Conservation (phyloP, 2,113 vertebrate genomes). For the Merops nubicus region DNA sequence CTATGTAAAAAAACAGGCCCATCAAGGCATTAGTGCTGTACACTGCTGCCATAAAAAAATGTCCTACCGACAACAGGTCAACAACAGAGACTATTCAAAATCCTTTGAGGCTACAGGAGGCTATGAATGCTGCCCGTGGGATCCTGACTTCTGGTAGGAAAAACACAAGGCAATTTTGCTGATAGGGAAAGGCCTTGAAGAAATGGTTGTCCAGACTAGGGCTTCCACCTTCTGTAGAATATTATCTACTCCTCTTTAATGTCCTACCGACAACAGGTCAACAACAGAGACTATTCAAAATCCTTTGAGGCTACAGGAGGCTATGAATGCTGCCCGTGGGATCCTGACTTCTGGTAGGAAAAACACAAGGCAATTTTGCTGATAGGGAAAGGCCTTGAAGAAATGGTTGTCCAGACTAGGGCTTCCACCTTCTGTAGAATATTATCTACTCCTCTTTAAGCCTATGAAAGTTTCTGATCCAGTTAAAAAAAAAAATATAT, state of each 20-base stretch:
- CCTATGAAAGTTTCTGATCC: not conserved
- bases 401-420: not conserved
- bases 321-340: fast-evolving
- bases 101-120: not conserved
- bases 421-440: not conserved
- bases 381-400: not conserved
- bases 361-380: not conserved
- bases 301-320: not conserved
- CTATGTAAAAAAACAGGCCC: fast-evolving
- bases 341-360: not conserved
- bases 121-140: fast-evolving
- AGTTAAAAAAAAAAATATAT: not conserved
- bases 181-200: not conserved
- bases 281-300: not conserved
- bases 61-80: not conserved
- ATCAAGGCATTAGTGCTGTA: fast-evolving
- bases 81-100: not conserved
- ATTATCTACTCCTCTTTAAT: no score
- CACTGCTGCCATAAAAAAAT: fast-evolving
- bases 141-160: not conserved
- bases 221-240: no score
- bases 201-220: fast-evolving
- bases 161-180: not conserved
- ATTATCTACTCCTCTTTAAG: not conserved
- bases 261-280: not conserved